Conservation (phyloP, 2,888 invertebrate genomes). For the Ennomos erosarius region DNA sequence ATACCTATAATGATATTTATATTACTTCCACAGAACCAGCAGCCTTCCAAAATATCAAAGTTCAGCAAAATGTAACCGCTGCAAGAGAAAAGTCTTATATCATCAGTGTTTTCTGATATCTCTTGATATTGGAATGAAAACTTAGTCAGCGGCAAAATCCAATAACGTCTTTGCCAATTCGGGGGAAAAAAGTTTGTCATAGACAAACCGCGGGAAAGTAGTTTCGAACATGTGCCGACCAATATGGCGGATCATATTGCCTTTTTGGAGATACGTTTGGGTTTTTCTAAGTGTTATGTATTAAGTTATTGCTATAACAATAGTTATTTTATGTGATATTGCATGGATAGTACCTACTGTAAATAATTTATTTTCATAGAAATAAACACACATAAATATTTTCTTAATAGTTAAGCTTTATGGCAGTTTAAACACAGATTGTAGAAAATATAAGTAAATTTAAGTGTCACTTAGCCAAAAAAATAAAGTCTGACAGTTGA, state of each 20-base stretch:
- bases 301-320: no score
- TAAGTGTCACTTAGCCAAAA: no score
- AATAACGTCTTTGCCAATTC: slow-evolving; percentile 48
- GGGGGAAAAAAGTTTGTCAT: slow-evolving; percentile 53
- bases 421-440: no score
- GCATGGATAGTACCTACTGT: no score
- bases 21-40: not conserved
- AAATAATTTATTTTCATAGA: no score
- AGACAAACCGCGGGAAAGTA: slow-evolving; percentile 50
- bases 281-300: not conserved
- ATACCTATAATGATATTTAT: no score
- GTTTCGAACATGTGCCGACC: slow-evolving; percentile 43
- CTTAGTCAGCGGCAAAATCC: slow-evolving; percentile 51
- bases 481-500: no score
- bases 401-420: no score
- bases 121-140: slow-evolving; percentile 31
- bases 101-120: slow-evolving; percentile 21
- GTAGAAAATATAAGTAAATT: no score
- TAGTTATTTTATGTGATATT: no score
- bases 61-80: slow-evolving; percentile 18
- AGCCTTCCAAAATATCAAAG: not conserved
- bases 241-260: slow-evolving; percentile 43
- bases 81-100: slow-evolving; percentile 19
- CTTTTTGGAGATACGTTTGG: slow-evolving; percentile 29
- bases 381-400: no score